Evolutionary conservation across 2,113 vertebrate genomes (phyloP), one percentile per base, ranked within the genome.

Genomic region (Orcinus orca): DNA sequence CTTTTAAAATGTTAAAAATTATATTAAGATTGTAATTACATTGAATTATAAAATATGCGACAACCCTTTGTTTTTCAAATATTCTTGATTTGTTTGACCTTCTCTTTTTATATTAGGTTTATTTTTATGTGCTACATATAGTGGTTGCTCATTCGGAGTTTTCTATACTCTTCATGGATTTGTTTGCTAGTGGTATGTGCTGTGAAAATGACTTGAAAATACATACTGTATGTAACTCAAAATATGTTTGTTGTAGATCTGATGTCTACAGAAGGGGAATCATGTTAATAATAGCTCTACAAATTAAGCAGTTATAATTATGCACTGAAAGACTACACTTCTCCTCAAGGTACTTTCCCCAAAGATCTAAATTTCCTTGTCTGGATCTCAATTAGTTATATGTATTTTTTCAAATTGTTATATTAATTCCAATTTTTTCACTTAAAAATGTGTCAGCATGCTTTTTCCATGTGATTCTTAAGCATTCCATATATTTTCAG

Each of bases 241-340:
- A 65, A 60, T 53, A 1, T 76, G 5, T 44, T 89, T 94, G 3
- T 47, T 65, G 13, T 58, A 18, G 8, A 68, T 25, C 5, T 80
- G 55, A 58, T 84, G 15, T 68, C 74, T 12, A 81, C 29, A 85
- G 62, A 92, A 87, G 38, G 17, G 33, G 20, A 88, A 9, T 80
- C 3, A n/a, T 62, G 31, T 73, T 73, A 73, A 83, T 74, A 94
- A 74, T 20, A 79, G 8, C 2, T 76, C 29, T 93, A 47, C 5
- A 86, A 90, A 95, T 50, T 83, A 71, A 87, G 31, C 12, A 80
- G 20, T 60, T 76, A 95, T 76, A 95, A 47, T 73, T 76, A 82
- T 8, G 12, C 9, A 13, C 10, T 55, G 6, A 14, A 31, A 79
- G 74, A 68, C 14, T 63, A 13, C 4, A 21, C 3, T 47, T 63